Conservation (phyloP, 1,140 invertebrate genomes). For the Drosophila ogumai region DNA sequence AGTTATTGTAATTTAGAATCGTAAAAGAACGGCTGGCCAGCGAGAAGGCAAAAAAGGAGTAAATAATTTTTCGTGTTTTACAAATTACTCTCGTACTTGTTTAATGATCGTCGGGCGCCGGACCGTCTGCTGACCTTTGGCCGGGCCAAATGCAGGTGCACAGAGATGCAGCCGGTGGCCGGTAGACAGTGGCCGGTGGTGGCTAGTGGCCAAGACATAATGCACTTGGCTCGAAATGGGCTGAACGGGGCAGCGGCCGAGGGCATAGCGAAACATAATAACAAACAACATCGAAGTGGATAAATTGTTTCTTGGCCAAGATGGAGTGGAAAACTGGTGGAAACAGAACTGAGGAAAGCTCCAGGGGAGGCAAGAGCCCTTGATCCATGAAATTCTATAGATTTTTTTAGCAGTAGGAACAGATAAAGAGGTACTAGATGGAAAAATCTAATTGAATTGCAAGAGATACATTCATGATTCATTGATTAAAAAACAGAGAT, state of each 20-base stretch:
- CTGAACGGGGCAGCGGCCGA: slow-evolving; percentile 34
- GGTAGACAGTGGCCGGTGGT: not conserved
- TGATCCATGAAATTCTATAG: slow-evolving; percentile 16
- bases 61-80: slow-evolving; percentile 77
- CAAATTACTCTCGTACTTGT: slow-evolving; percentile 74
- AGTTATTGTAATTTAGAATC: slow-evolving; percentile 70
- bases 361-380: slow-evolving; percentile 6
- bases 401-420: slow-evolving; percentile 12
- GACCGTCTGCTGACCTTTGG: slow-evolving; percentile 76
- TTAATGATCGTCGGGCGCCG: slow-evolving; percentile 77
- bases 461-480: not conserved
- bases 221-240: slow-evolving; percentile 47
- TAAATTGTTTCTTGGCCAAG: slow-evolving; percentile 52
- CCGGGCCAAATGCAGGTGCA: slow-evolving; percentile 53
- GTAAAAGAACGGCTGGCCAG: slow-evolving; percentile 64
- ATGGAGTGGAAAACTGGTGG: slow-evolving; percentile 17
- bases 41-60: slow-evolving; percentile 36
- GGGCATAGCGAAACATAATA: slow-evolving; percentile 33
- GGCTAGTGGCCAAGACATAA: slow-evolving; percentile 22
- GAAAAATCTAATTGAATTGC: slow-evolving; percentile 30
- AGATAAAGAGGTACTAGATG: slow-evolving; percentile 5
- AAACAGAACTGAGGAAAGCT: slow-evolving; percentile 4
- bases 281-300: slow-evolving; percentile 49
- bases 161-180: slow-evolving; percentile 12
- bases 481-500: not conserved